A percentile compares a stretch with the other conserved stretches of the same genome.
Conservation (phyloP, 2,113 vertebrate genomes). For the Aegotheles bennettii region DNA sequence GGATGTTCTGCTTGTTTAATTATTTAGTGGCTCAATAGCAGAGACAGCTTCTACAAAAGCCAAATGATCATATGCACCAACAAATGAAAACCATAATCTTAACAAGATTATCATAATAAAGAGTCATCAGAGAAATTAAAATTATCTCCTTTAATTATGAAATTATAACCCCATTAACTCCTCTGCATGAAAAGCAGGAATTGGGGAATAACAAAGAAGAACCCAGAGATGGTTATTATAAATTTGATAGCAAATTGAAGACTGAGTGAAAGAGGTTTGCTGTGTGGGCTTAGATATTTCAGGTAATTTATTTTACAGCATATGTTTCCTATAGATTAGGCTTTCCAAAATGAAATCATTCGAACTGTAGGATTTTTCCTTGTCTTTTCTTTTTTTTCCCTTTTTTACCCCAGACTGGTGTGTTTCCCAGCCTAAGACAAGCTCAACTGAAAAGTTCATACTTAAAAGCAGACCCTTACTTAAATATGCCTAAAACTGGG, state of each 20-base stretch:
- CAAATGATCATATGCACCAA: slow-evolving; percentile 56
- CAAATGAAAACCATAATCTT: slow-evolving; percentile 72
- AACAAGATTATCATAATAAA: slow-evolving; percentile 78
- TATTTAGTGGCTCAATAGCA: slow-evolving; percentile 60
- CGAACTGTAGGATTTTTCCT: not conserved
- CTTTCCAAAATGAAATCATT: not conserved
- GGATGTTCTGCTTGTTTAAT: slow-evolving; percentile 49
- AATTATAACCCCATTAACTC: slow-evolving; percentile 81
- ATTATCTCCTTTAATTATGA: slow-evolving; percentile 77
- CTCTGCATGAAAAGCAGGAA: slow-evolving; percentile 63
- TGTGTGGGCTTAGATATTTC: slow-evolving; percentile 11
- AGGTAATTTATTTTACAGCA: slow-evolving; percentile 49
- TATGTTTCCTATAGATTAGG: slow-evolving; percentile 29
- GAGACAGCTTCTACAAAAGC: slow-evolving; percentile 47
- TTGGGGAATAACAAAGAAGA: slow-evolving; percentile 63
- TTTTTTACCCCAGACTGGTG: not conserved
- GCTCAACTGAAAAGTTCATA: not conserved
- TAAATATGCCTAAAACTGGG: slow-evolving; percentile 70
- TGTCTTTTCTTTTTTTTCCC: not conserved
- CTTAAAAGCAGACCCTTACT: slow-evolving; percentile 57
- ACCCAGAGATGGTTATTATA: slow-evolving; percentile 52
- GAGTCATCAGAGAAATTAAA: slow-evolving; percentile 75
- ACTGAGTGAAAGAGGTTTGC: not conserved
- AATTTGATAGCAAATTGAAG: slow-evolving; percentile 55
- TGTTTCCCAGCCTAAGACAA: slow-evolving; percentile 1